Percentiles rank a stretch among this genome's conserved stretches.
Conservation (phyloP, 53 echinoderm and acorn worm genomes). For the Echinarachnius parma region DNA sequence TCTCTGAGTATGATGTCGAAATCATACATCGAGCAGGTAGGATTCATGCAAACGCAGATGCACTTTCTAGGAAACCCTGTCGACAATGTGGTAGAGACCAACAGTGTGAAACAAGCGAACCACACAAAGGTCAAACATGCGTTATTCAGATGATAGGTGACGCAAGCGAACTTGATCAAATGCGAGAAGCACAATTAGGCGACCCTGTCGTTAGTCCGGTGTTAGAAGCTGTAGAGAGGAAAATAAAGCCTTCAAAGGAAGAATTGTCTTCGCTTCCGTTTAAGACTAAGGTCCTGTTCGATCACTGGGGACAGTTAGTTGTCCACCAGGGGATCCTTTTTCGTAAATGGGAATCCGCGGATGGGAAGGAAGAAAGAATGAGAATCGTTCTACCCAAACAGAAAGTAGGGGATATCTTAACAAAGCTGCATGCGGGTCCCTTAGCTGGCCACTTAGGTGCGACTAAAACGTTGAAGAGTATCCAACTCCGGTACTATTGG, state of each 20-base stretch:
- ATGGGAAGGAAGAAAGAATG: constrained; percentile 24
- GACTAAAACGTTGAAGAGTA: constrained; percentile 45
- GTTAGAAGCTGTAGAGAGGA: constrained; percentile 20
- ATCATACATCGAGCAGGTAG: constrained; percentile 26
- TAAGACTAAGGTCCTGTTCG: constrained; percentile 38
- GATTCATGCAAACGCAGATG: constrained; percentile 40
- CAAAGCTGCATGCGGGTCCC: constrained; percentile 43
- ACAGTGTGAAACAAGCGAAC: no score
- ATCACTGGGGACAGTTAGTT: constrained; percentile 49
- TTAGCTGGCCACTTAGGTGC: constrained; percentile 62
- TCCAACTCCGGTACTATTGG: constrained; percentile 48
- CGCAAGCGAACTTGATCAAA: not conserved
- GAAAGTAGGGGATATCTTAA: not conserved
- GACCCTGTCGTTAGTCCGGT: constrained; percentile 28
- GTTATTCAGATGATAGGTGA: constrained; percentile 2
- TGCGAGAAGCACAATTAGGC: constrained; percentile 15
- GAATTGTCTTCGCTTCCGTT: not conserved
- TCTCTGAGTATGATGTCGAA: constrained; percentile 19
- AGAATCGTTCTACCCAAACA: constrained; percentile 43
- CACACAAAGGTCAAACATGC: not conserved
- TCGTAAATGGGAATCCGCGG: constrained; percentile 56
- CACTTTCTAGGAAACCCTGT: constrained; percentile 31
- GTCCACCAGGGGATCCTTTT: constrained; percentile 31
- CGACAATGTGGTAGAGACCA: constrained; percentile 24
- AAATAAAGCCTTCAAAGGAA: constrained; percentile 32